A percentile compares a stretch with the other conserved stretches of the same genome.
These are phyloP conservation scores for Girardia tigrina DNA, from an alignment of 2,888 invertebrate genomes.

Conservation along the genomic window DNA sequence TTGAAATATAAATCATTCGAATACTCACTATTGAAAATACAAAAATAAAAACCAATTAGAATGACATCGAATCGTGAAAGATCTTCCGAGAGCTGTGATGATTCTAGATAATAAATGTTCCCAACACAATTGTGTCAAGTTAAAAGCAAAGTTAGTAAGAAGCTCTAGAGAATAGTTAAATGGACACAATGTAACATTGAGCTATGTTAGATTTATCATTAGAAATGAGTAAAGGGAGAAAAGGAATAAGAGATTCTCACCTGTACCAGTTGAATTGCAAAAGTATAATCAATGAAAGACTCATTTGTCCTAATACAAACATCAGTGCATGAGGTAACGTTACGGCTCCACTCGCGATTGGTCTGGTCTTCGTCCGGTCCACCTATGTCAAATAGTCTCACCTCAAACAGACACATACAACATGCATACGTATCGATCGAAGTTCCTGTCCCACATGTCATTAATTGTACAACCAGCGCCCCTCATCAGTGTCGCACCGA, in stretches of 20 bases:
- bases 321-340: constrained; percentile 62
- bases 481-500: constrained; percentile 81
- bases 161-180: too few relatives aligned
- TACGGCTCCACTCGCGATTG: constrained; percentile 69
- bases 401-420: not conserved
- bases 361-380: constrained; percentile 67
- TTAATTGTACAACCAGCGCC: constrained; percentile 77
- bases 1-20: too few relatives aligned
- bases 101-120: too few relatives aligned
- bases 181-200: too few relatives aligned
- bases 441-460: constrained; percentile 77
- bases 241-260: constrained; percentile 45
- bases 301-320: constrained; percentile 70
- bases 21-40: too few relatives aligned
- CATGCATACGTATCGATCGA: constrained; percentile 47
- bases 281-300: constrained; percentile 65
- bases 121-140: too few relatives aligned
- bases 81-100: too few relatives aligned
- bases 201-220: too few relatives aligned
- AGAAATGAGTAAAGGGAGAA: too few relatives aligned
- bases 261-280: constrained; percentile 76
- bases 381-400: constrained; percentile 55
- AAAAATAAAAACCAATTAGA: too few relatives aligned
- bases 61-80: too few relatives aligned
- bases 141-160: too few relatives aligned